phyloP scores from a whole-genome alignment of 2,113 vertebrate species.

The Tragelaphus strepsiceros region DNA sequence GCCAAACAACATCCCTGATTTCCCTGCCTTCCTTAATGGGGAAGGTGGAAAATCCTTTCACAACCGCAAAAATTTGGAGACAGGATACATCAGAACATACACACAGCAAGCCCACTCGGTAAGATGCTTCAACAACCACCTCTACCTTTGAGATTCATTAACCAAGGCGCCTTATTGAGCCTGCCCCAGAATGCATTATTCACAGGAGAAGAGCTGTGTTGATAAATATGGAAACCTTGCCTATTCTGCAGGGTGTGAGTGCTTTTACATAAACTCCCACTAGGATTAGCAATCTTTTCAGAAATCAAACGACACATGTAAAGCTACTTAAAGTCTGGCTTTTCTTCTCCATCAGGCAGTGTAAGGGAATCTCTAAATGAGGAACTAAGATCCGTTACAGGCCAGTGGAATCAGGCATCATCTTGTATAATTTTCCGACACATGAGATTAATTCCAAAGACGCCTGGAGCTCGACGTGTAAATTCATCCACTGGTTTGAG shows the following conservation, averaged over 20 bases:
- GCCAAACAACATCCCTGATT: neutral
- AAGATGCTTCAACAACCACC: neutral
- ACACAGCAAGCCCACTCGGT: neutral
- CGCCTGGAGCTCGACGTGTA: fast-evolving
- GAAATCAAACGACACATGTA: neutral
- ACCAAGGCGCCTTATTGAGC: fast-evolving
- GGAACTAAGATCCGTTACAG: neutral
- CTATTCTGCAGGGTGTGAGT: neutral
- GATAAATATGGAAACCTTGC: neutral
- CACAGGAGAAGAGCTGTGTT: neutral
- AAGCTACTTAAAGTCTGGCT: neutral
- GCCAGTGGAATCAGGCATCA: neutral
- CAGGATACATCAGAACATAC: neutral
- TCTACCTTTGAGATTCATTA: neutral
- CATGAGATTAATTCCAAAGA: neutral
- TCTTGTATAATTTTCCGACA: neutral
- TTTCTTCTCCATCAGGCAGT: neutral
- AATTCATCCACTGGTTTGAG: fast-evolving
- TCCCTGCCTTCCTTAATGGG: neutral
- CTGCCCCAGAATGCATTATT: neutral
- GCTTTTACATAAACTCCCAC: neutral
- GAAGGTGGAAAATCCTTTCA: neutral
- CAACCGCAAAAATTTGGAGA: neutral
- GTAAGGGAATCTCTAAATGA: neutral
- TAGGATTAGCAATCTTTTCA: conserved; percentile 22